These are phyloP conservation scores for Acanthaster planci DNA, from an alignment of 35 echinoderm and acorn worm genomes.

Conservation along the genomic window DNA sequence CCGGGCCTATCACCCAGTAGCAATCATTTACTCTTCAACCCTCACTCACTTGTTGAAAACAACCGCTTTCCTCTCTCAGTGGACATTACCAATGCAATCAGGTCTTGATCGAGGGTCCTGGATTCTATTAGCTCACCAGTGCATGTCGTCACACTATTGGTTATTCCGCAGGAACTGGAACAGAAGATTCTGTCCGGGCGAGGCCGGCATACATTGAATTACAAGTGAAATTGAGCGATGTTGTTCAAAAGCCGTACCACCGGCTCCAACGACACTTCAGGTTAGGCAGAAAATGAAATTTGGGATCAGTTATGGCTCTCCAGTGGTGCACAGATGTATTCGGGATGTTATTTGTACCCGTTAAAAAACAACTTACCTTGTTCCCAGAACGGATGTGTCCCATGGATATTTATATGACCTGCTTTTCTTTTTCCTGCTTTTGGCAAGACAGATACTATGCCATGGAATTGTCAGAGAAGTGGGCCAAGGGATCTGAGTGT, in stretches of 20 bases:
- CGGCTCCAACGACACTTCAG: constrained; percentile 14
- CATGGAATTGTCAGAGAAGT: too few relatives aligned
- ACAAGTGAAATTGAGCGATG: constrained; percentile 29
- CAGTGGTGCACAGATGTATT: constrained; percentile 18
- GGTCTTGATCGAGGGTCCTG: background rate
- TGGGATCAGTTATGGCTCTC: constrained; percentile 13
- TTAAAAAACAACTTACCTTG: constrained; percentile 10
- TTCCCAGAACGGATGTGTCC: background rate
- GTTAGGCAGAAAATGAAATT: constrained; percentile 32
- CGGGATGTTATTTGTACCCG: constrained; percentile 21
- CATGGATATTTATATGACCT: constrained; percentile 22
- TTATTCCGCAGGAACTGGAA: constrained; percentile 26
- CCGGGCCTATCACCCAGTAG: background rate
- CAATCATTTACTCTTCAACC: background rate
- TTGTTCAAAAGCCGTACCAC: constrained; percentile 1
- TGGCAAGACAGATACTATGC: too few relatives aligned
- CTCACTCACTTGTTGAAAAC: constrained; percentile 23
- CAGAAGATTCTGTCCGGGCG: constrained; percentile 3
- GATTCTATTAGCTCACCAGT: background rate
- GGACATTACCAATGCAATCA: constrained; percentile 24
- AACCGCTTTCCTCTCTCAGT: background rate
- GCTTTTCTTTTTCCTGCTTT: background rate
- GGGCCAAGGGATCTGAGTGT: too few relatives aligned
- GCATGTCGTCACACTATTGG: background rate
- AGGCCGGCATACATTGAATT: constrained; percentile 27